Evolutionary conservation across 2,888 invertebrate genomes (phyloP), one percentile per base, ranked within the genome.

Genomic region (Stegana nigrithorax): DNA sequence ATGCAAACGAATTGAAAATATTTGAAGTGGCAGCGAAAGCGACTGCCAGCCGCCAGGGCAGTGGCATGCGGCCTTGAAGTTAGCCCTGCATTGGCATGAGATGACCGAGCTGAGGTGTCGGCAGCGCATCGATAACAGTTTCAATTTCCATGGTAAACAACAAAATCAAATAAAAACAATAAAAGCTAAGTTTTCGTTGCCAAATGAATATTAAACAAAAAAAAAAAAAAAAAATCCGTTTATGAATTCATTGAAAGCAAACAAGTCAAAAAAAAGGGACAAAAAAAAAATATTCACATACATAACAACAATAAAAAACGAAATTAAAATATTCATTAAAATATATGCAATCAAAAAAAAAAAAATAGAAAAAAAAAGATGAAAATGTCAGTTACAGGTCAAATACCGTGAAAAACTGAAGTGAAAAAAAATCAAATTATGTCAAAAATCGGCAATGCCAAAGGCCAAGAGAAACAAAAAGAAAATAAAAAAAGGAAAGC

Each of bases 91-190:
- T n/a, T 32, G 36, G n/a, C n/a, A 29, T 10, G 32, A 17, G 55
- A 53, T 63, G 66, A 68, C 67, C 70, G 77, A 68, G 72, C 76
- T 74, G 79, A 74, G 78, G 19, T 32, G 19, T 27, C 14, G 36
- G 65, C 72, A n/a, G 61, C 66, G 70, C 72, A 73, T 76, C 73
- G 78, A 80, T 75, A 80, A 76, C 75, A 78, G 76, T 78, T 78
- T 71, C 68, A 68, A 73, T 80, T 80, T 74, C 59, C n/a, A n/a
- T n/a, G n/a, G n/a, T n/a, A n/a, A n/a, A n/a, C n/a, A n/a, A 67
- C 55, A 64, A 64, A 29, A 29, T 12, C 29, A 27, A 72, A 71
- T 71, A 63, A 73, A 78, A 73, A 67, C 69, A 66, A 70, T 63
- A 59, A 59, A 57, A 71, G 73, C 72, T 67, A n/a, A n/a, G 65